phyloP scores from a whole-genome alignment of 2,888 invertebrate genomes.

The Cantharis nigra region DNA sequence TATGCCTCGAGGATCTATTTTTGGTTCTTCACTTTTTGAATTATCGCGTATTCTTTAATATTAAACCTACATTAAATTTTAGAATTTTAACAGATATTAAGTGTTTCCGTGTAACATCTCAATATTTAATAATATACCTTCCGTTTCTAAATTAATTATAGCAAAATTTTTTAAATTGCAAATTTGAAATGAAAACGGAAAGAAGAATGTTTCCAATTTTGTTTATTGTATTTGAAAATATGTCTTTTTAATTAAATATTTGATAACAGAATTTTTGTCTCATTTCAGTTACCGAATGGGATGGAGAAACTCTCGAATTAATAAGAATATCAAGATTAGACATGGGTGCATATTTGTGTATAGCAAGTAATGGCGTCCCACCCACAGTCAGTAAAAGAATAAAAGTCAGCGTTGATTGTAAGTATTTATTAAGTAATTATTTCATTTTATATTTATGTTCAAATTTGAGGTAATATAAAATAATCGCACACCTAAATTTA shows the following conservation, averaged over 20 bases:
- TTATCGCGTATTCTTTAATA: neutral
- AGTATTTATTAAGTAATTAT: slow-evolving; percentile 58
- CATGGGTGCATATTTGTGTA: slow-evolving; percentile 92
- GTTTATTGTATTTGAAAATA: neutral
- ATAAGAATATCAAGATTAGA: slow-evolving; percentile 83
- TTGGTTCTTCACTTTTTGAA: neutral
- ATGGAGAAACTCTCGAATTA: slow-evolving; percentile 83
- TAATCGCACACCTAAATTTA: neutral
- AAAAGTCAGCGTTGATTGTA: slow-evolving; percentile 92
- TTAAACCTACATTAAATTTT: neutral
- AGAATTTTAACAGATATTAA: neutral
- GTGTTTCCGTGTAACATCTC: neutral
- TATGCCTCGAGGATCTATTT: neutral
- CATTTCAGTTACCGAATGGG: slow-evolving; percentile 76
- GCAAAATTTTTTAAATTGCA: neutral
- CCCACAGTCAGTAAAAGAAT: slow-evolving; percentile 90
- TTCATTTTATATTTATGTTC: neutral
- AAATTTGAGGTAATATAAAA: neutral
- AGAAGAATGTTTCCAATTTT: neutral
- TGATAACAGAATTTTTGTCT: neutral
- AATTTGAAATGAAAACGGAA: neutral
- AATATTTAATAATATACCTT: neutral
- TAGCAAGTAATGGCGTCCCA: slow-evolving; percentile 87
- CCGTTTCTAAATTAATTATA: neutral
- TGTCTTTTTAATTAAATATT: neutral